Base-by-base conservation (phyloP, 2,888 invertebrate species). In the Acleris holmiana region DNA sequence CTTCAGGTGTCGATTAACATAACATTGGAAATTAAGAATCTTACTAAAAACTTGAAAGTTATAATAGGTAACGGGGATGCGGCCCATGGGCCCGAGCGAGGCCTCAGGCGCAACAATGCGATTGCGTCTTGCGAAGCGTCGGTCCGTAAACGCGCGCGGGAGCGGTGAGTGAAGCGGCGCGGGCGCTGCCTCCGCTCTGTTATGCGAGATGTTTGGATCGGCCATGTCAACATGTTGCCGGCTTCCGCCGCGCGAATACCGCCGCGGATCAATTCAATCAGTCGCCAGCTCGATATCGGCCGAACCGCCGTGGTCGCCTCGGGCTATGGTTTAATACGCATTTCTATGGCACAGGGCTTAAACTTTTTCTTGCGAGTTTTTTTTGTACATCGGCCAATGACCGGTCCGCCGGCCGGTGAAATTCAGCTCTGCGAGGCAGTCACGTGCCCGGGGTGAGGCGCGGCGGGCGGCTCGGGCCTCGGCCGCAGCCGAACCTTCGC, bases 391-490 rank as follows among this genome's bases (percentile, higher is more conserved):
- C 86, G 88, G 90, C 90, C 89, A 89, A 91, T 89, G 89, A 88
- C 88, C 89, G 88, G 82, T 78, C 78, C 71, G 84, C 89, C 88
- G 88, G 90, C 88, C 76, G 76, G 91, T 85, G 82, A 84, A 83
- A 84, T 85, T 82, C 79, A 84, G 79, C 85, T 80, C 76, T 79
- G 79, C 73, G 86, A 86, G 81, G 84, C 89, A 91, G 91, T 92
- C 91, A 92, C 91, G 91, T 92, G 91, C 88, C 90, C 88, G 91
- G 91, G 91, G 91, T 90, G 91, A 90, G 91, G 83, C 85, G 91
- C 79, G 89, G 88, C 88, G 90, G 89, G 90, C 86, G 91, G 84
- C 80, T 86, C 63, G 77, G 77, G 53, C 76, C 51, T 25, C 48
- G 18, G 56, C 82, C 80, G 83, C 83, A 85, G 85, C 82, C 85